Conservation (phyloP, 1,140 invertebrate genomes). For the Danaus melanippus region DNA sequence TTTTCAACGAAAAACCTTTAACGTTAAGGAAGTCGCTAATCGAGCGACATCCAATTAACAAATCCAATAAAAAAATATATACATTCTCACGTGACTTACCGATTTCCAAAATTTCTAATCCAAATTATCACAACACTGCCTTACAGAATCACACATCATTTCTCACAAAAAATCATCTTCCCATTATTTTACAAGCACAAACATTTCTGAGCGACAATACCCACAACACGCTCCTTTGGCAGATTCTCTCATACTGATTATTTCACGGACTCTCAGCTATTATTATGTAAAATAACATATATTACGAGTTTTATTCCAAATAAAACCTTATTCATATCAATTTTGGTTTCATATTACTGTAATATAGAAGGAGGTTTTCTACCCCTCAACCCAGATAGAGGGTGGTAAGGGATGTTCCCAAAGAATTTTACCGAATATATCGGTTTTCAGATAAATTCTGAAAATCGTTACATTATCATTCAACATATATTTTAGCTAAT, state of each 20-base stretch:
- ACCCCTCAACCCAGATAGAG: constrained; percentile 16
- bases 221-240: constrained; percentile 17
- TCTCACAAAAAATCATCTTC: constrained; percentile 12
- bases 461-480: too few species aligned
- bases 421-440: too few species aligned
- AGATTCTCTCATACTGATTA: constrained; percentile 54
- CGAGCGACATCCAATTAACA: too few species aligned
- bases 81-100: too few species aligned
- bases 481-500: too few species aligned
- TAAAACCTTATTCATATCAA: constrained; percentile 15
- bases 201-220: constrained; percentile 7
- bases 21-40: too few species aligned
- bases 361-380: constrained; percentile 22
- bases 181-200: constrained; percentile 12
- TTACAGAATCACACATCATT: constrained; percentile 16
- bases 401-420: constrained; percentile 16
- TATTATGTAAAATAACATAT: constrained; percentile 53
- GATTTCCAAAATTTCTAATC: too few species aligned
- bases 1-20: too few species aligned
- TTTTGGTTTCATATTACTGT: constrained; percentile 30
- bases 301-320: constrained; percentile 13
- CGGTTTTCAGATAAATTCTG: too few species aligned
- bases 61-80: too few species aligned
- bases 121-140: not conserved
- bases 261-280: constrained; percentile 51